These are phyloP conservation scores for Casuarius casuarius DNA, from an alignment of 2,113 vertebrate species.

Conservation along the genomic window DNA sequence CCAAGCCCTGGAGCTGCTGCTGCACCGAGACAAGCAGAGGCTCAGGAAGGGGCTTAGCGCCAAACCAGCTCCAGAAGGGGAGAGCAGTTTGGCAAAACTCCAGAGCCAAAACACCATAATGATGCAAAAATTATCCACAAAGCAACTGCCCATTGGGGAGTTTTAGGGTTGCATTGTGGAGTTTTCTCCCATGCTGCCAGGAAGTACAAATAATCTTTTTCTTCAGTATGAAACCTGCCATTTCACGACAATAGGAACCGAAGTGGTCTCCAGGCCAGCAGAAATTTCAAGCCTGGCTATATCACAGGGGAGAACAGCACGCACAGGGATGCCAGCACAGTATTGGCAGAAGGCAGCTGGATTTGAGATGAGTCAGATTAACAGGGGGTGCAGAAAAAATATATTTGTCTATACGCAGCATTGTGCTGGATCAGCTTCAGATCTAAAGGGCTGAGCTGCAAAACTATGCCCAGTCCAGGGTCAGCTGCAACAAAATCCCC, in stretches of 20 bases:
- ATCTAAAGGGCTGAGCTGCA: neutral
- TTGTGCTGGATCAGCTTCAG: neutral
- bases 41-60: accelerated
- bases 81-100: neutral
- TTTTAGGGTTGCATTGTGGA: neutral
- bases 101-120: neutral
- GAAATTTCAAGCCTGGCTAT: neutral
- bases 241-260: accelerated
- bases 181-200: neutral
- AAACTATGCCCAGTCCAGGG: neutral
- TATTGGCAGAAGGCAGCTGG: neutral
- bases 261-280: neutral
- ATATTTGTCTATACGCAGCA: neutral
- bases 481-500: neutral
- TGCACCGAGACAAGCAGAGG: accelerated
- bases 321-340: neutral
- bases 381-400: neutral
- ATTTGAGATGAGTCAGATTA: neutral
- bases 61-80: neutral
- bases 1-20: neutral
- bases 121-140: neutral
- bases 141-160: accelerated
- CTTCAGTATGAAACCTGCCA: neutral
- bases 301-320: accelerated
- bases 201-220: neutral